A percentile compares a stretch with the other conserved stretches of the same genome.
Evolutionary conservation across 2,888 invertebrate species (phyloP).

Genomic region (Catonia carolina): DNA sequence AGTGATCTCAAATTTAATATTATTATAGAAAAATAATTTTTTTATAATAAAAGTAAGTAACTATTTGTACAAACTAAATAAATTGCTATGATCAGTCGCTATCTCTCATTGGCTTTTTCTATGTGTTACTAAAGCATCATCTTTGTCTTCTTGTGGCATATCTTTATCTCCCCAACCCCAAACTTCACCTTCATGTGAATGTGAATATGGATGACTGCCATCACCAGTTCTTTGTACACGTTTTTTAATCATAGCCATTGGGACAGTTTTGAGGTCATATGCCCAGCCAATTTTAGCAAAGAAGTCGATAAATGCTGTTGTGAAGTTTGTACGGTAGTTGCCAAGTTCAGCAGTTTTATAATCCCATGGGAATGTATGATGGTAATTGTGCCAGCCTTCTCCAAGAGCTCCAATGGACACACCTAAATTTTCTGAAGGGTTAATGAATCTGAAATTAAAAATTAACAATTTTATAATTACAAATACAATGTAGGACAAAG

Average conservation of each 20-base stretch:
- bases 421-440: conserved; percentile 35
- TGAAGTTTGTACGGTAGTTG: conserved; percentile 36
- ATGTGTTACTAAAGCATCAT: conserved; percentile 33
- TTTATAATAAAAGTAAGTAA: too few species aligned
- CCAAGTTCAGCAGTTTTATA: conserved; percentile 38
- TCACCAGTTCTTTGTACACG: conserved; percentile 69
- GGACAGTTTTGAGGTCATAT: conserved; percentile 77
- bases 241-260: conserved; percentile 58
- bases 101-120: conserved; percentile 20
- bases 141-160: conserved; percentile 35
- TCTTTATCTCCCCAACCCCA: conserved; percentile 79
- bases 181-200: conserved; percentile 51
- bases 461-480: too few species aligned
- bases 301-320: conserved; percentile 44
- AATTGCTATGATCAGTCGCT: conserved; percentile 1
- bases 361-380: conserved; percentile 49
- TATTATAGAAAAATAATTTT: too few species aligned
- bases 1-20: too few species aligned
- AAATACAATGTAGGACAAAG: too few species aligned
- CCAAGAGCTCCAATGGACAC: conserved; percentile 36
- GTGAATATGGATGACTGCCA: conserved; percentile 51
- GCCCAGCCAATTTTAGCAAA: conserved; percentile 71
- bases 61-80: too few species aligned
- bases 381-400: conserved; percentile 51
- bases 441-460: conserved; percentile 35